A percentile compares a stretch with the other conserved stretches of the same genome.
Evolutionary conservation across 1,140 invertebrate species (phyloP).

Genomic region (Papilio xuthus): DNA sequence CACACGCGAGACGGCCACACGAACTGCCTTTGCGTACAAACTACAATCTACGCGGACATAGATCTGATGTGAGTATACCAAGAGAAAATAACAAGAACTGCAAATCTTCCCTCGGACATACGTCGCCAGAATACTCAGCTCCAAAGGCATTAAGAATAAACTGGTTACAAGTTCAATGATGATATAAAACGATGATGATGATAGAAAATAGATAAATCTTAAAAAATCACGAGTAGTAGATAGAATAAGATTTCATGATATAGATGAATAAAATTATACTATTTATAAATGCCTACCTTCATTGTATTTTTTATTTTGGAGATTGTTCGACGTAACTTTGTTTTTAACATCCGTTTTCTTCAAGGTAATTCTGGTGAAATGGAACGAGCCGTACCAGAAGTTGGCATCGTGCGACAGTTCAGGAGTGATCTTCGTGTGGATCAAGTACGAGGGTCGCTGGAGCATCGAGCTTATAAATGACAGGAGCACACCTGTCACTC

Average conservation of each 20-base stretch:
- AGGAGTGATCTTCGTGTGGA: conserved; percentile 99
- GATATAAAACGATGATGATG: too few relatives aligned
- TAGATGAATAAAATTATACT: too few relatives aligned
- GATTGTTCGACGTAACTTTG: not conserved
- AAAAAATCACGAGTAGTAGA: too few relatives aligned
- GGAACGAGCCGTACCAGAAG: conserved; percentile 99
- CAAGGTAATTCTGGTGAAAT: conserved; percentile 97
- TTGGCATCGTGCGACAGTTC: conserved; percentile 98
- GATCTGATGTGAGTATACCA: conserved; percentile 89
- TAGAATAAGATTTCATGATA: too few relatives aligned
- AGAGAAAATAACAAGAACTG: not conserved
- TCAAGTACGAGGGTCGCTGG: conserved; percentile 99
- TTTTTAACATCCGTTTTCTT: conserved; percentile 6
- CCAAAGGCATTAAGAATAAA: too few relatives aligned
- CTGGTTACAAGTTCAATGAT: too few relatives aligned
- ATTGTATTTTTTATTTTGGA: too few relatives aligned
- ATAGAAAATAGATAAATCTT: too few relatives aligned
- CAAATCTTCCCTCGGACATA: not conserved
- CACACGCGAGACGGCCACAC: conserved; percentile 91
- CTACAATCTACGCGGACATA: conserved; percentile 98
- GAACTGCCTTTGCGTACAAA: conserved; percentile 95
- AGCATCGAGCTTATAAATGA: conserved; percentile 99
- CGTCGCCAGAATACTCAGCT: not conserved
- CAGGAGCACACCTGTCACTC: conserved; percentile 96
- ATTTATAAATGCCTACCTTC: too few relatives aligned